A percentile compares a stretch with the other conserved stretches of the same genome.
phyloP scores from a whole-genome alignment of 2,888 invertebrate species.

The Tipula vernalis region DNA sequence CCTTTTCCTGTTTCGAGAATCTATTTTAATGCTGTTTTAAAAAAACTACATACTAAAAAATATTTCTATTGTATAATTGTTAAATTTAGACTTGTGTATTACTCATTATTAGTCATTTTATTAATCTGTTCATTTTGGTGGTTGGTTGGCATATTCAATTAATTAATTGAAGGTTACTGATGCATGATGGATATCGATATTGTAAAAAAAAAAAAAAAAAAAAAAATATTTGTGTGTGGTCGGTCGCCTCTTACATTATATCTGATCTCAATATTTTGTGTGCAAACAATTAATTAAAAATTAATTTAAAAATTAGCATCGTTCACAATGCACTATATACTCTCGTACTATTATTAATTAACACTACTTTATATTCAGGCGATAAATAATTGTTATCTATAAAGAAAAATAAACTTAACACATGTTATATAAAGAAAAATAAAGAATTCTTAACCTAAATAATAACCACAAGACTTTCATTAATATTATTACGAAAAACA shows the following conservation, averaged over 20 bases:
- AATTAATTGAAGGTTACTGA: background rate
- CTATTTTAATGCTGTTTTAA: background rate
- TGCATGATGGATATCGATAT: background rate
- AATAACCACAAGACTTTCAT: background rate
- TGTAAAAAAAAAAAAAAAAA: too few relatives aligned
- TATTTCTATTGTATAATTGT: background rate
- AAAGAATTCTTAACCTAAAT: background rate
- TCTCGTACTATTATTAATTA: background rate
- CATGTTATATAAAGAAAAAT: background rate
- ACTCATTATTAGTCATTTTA: background rate
- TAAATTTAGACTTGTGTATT: background rate
- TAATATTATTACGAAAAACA: background rate
- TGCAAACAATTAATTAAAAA: background rate
- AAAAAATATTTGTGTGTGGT: background rate
- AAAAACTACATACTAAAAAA: background rate
- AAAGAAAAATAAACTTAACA: background rate
- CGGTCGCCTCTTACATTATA: background rate
- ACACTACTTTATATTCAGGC: background rate
- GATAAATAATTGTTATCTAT: background rate
- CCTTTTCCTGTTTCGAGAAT: background rate
- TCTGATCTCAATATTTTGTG: background rate
- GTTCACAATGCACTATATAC: background rate
- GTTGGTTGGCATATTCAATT: background rate
- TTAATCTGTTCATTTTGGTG: background rate
- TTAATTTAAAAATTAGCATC: background rate